Base-by-base conservation (phyloP, 2,888 invertebrate species). In the Acanthosepion lycidas region DNA sequence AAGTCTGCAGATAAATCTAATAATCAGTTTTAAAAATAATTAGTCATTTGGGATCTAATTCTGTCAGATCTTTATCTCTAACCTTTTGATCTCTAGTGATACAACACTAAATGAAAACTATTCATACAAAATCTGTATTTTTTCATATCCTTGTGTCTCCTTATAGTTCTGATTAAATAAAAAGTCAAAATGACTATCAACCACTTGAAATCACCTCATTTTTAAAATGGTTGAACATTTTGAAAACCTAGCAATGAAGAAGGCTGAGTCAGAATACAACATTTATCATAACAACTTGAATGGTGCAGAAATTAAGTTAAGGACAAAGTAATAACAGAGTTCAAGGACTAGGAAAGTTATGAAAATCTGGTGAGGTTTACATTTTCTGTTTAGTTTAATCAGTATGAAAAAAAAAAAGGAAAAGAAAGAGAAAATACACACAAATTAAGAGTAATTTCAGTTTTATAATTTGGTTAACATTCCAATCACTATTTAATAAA, bases 181-280 rank as follows among this genome's bases (percentile, higher is more conserved):
- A 78, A 33, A 78, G 33, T 18, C n/a, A 15, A n/a, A 78, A 78
- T 33, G 78, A 33, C n/a, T 33, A 78, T 33, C n/a, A 78, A n/a
- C n/a, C 78, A n/a, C n/a, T 78, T n/a, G 78, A 78, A 78, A 78
- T 78, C n/a, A 78, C 78, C n/a, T 78, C 78, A 78, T n/a, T 78
- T 78, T 78, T 28, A 64, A 33, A 78, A 78, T 15, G n/a, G 12
- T 78, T 78, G n/a, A 0, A n/a, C n/a, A 78, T 78, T 15, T n/a
- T n/a, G 15, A 33, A 33, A 78, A n/a, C 8, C n/a, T 23, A 59
- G 23, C 59, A 59, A 59, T 59, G 59, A 78, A n/a, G 15, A 78
- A 78, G 12, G n/a, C 15, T 9, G 78, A 78, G 33, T 78, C 78
- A 78, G n/a, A n/a, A 78, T 78, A 1, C 15, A 78, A 78, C n/a